Evolutionary conservation across 2,888 invertebrate genomes (phyloP), one percentile per base, ranked within the genome.

Genomic region (Ophion ventricosus): DNA sequence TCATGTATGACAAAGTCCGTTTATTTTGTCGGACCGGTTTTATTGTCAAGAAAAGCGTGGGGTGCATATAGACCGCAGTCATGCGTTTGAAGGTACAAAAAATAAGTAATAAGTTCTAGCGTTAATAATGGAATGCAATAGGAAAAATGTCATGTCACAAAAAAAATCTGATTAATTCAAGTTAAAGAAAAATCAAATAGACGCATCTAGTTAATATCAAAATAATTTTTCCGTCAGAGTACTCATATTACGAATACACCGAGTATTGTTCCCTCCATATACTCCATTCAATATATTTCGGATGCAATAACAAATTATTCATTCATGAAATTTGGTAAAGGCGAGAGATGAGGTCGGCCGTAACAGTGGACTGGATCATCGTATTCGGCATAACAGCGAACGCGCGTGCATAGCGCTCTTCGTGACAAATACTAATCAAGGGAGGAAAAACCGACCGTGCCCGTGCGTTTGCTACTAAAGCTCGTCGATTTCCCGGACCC

Each of bases 361-460:
- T 35, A 35, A 35, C 35, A 49, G 49, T 49, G 49, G 17, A 49
- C 17, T 17, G 49, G 49, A 49, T 49, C 49, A 49, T 14, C 49
- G 49, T 49, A 49, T 49, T 14, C 20, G 23, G 56, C 2, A 56
- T 8, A 72, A 54, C 69, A n/a, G 59, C 25, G 66, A 56, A 76
- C 10, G 57, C 10, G 57, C 23, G 17, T 56, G 25, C 23, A 57
- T 57, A 66, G 49, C 14, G 25, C 29, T 49, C 3, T 49, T 74
- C 80, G 43, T 59, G 74, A 59, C 23, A 40, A 81, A 25, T 76
- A 63, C 69, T 66, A 75, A 75, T 69, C 63, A 66, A 43, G 63
- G 56, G 64, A 56, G 40, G n/a, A 25, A 57, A 23, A 43, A 14
- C 61, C n/a, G n/a, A 20, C 29, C 26, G 61, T 57, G 49, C 57